Percentiles rank a stretch among this genome's conserved stretches.
Evolutionary conservation across 1,140 invertebrate genomes (phyloP).

Genomic region (Drosophila grimshawi): DNA sequence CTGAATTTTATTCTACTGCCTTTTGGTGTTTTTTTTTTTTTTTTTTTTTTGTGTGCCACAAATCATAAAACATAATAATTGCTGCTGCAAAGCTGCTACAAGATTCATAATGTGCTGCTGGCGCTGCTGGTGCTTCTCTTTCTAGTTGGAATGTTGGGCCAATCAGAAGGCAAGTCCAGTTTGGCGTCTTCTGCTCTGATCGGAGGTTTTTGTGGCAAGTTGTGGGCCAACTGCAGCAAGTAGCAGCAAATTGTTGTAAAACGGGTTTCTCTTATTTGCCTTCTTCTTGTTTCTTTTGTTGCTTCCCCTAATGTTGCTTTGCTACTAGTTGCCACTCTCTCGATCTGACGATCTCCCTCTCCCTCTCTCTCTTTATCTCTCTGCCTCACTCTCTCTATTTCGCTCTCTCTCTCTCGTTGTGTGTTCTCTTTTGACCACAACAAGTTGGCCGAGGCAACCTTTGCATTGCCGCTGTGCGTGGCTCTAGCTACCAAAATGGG

Average conservation of each 20-base stretch:
- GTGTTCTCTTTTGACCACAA: constrained; percentile 37
- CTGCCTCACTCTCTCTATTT: constrained; percentile 15
- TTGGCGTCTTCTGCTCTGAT: constrained; percentile 31
- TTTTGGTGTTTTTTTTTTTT: constrained; percentile 1
- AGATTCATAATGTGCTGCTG: constrained; percentile 28
- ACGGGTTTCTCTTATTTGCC: constrained; percentile 64
- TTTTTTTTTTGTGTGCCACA: constrained; percentile 34
- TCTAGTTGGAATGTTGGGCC: constrained; percentile 55
- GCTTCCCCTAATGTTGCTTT: constrained; percentile 47
- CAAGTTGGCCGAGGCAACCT: constrained; percentile 48
- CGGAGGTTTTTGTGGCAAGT: constrained; percentile 57
- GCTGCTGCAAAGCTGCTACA: constrained; percentile 8
- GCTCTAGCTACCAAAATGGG: constrained; percentile 43
- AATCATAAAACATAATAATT: constrained; percentile 46
- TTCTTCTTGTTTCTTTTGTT: constrained; percentile 46
- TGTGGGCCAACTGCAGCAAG: constrained; percentile 47
- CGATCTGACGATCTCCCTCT: background rate
- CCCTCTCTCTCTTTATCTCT: constrained; percentile 29
- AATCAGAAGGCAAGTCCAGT: constrained; percentile 55
- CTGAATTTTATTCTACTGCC: background rate
- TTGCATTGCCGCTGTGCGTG: constrained; percentile 43
- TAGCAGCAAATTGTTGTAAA: constrained; percentile 78
- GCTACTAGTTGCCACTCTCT: constrained; percentile 37
- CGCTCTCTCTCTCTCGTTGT: constrained; percentile 20
- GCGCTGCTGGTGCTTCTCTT: constrained; percentile 1